These are phyloP conservation scores for Hydriomena furcata DNA, from an alignment of 2,888 invertebrate genomes.

Conservation along the genomic window DNA sequence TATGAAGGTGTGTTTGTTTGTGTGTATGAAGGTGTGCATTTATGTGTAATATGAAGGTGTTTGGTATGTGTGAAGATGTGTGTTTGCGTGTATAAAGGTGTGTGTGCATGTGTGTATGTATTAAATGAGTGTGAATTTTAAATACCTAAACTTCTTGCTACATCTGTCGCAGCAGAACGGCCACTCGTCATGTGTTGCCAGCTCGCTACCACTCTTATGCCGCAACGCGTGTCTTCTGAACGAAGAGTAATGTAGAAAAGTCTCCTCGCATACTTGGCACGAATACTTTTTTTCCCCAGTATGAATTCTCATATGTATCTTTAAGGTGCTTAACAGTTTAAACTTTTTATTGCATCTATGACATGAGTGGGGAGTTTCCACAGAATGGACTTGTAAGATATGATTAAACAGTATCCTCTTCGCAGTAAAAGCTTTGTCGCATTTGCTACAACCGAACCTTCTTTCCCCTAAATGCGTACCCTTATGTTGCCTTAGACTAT, in stretches of 20 bases:
- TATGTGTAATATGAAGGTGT: too few relatives aligned
- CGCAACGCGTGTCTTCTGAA: constrained; percentile 3
- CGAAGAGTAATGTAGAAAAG: not conserved
- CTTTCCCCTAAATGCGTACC: not conserved
- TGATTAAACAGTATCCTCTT: not conserved
- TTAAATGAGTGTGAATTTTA: too few relatives aligned
- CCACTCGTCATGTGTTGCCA: not conserved
- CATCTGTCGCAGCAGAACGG: constrained; percentile 10
- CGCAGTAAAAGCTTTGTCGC: not conserved
- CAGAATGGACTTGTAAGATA: not conserved
- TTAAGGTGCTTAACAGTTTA: not conserved
- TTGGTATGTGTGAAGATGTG: too few relatives aligned
- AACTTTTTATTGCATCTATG: constrained; percentile 9
- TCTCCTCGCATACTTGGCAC: constrained; percentile 1
- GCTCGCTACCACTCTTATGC: not conserved
- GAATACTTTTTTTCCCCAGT: constrained; percentile 1
- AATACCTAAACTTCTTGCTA: constrained; percentile 13
- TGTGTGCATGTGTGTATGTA: too few relatives aligned
- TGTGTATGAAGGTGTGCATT: too few relatives aligned
- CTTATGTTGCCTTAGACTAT: not conserved
- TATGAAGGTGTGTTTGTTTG: too few relatives aligned
- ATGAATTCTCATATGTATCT: constrained; percentile 9
- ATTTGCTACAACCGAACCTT: not conserved
- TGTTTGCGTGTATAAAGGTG: too few relatives aligned
- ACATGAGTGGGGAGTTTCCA: not conserved